Percentiles rank a stretch among this genome's conserved stretches.
Evolutionary conservation across 2,888 invertebrate species (phyloP).

Genomic region (Gari tellinella): DNA sequence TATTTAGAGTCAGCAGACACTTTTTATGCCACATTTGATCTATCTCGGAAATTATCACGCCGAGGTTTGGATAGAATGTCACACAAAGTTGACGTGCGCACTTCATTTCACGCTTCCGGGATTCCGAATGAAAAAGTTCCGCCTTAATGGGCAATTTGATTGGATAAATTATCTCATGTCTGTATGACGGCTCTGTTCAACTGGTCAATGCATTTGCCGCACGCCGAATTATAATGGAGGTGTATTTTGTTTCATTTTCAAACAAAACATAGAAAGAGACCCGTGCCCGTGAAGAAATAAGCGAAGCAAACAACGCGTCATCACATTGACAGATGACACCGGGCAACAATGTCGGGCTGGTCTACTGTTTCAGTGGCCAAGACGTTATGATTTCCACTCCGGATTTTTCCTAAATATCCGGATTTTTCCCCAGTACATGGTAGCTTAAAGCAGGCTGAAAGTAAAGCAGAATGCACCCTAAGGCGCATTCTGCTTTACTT

Average conservation of each 20-base stretch:
- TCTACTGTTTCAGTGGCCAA: too few relatives aligned
- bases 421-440: too few relatives aligned
- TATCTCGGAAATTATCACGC: constrained; percentile 24
- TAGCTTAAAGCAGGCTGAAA: too few relatives aligned
- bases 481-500: too few relatives aligned
- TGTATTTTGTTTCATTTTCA: constrained; percentile 15
- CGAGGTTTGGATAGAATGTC: constrained; percentile 27
- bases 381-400: too few relatives aligned
- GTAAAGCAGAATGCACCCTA: too few relatives aligned
- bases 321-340: too few relatives aligned
- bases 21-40: constrained; percentile 35
- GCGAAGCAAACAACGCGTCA: too few relatives aligned
- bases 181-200: constrained; percentile 23
- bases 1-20: not conserved
- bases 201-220: constrained; percentile 41
- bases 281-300: too few relatives aligned
- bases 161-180: constrained; percentile 45
- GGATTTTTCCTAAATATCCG: too few relatives aligned
- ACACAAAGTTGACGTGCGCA: constrained; percentile 49
- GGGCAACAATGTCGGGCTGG: too few relatives aligned
- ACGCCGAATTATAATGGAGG: constrained; percentile 11
- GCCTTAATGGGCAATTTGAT: constrained; percentile 56
- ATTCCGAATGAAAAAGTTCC: constrained; percentile 55
- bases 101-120: constrained; percentile 58
- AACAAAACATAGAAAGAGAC: not conserved